Evolutionary conservation across 2,797 vertebrate species (phyloP).

Genomic region (Molossus molossus): DNA sequence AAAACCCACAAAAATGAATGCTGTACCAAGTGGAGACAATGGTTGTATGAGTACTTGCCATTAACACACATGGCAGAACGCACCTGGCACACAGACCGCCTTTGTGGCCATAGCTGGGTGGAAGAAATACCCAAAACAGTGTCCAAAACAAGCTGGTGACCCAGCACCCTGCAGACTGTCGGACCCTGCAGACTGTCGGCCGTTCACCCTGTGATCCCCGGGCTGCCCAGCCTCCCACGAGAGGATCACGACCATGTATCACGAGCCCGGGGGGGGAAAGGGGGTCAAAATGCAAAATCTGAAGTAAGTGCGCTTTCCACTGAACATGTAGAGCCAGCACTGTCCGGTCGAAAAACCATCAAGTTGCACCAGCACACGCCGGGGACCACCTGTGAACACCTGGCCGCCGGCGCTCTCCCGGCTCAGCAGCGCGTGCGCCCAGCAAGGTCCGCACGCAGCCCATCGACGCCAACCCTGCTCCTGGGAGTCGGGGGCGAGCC

Average conservation of each 20-base stretch:
- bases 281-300: accelerated
- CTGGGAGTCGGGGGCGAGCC: neutral
- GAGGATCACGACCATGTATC: too few relatives aligned
- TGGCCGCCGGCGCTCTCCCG: neutral
- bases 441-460: accelerated
- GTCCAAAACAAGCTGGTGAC: accelerated
- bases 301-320: neutral
- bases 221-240: neutral
- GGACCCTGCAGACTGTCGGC: too few relatives aligned
- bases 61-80: neutral
- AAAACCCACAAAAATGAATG: too few relatives aligned
- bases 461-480: neutral
- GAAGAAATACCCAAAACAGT: neutral
- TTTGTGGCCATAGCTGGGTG: neutral
- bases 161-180: too few relatives aligned
- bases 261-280: neutral
- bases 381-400: neutral
- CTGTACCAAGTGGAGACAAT: too few relatives aligned
- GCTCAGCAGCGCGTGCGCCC: neutral
- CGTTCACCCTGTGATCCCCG: neutral
- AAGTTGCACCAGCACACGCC: neutral
- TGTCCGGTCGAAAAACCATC: accelerated
- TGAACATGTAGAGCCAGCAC: neutral
- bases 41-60: accelerated
- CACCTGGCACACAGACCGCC: neutral